Conservation (phyloP, 2,797 vertebrate genomes). For the Paedocypris micromegethes region DNA sequence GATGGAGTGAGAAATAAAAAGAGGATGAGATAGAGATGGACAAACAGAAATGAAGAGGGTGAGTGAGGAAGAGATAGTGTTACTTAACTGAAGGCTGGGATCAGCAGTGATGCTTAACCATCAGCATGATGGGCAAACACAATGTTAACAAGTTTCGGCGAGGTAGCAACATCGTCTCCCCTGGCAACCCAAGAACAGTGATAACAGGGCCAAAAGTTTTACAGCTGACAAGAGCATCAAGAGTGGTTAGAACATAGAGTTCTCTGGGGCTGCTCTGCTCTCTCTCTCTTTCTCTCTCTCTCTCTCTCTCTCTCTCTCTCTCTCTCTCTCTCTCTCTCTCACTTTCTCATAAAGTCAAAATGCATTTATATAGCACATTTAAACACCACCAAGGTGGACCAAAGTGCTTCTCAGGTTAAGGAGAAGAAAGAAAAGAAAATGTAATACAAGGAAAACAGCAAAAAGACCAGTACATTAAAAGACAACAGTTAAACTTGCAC, state of each 20-base stretch:
- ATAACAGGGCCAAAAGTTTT: constrained; percentile 39
- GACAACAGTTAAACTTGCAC: too few relatives aligned
- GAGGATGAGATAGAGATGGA: background rate
- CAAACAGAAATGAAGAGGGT: background rate
- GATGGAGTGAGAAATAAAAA: constrained; percentile 1
- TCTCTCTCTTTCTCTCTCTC: background rate
- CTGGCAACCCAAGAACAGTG: constrained; percentile 21
- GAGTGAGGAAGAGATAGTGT: constrained; percentile 1
- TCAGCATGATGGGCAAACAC: constrained; percentile 18
- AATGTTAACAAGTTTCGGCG: constrained; percentile 38
- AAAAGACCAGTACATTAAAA: too few relatives aligned
- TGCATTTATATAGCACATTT: constrained; percentile 2
- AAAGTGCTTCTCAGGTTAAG: too few relatives aligned
- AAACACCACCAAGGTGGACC: background rate
- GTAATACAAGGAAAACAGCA: too few relatives aligned
- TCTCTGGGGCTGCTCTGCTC: background rate
- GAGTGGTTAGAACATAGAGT: background rate
- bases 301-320: background rate
- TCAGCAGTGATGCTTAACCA: constrained; percentile 29
- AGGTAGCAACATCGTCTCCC: constrained; percentile 36
- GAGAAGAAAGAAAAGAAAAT: too few relatives aligned
- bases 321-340: constrained; percentile 1
- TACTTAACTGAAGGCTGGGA: constrained; percentile 30
- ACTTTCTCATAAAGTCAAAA: background rate
- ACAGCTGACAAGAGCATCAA: constrained; percentile 36